Conservation (phyloP, 2,797 vertebrate genomes). For the Pachyuromys duprasi region DNA sequence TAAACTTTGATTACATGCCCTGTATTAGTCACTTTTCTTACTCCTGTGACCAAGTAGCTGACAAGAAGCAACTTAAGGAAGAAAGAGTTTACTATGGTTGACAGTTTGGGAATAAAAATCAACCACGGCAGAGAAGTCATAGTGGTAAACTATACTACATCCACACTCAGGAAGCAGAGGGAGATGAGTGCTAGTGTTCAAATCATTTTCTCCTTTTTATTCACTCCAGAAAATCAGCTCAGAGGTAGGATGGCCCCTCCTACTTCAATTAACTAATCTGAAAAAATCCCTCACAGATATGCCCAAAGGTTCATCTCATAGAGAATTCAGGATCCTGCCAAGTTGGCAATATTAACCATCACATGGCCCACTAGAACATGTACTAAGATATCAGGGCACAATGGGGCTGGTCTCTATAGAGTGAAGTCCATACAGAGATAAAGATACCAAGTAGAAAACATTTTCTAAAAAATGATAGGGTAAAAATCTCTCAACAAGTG, state of each 20-base stretch:
- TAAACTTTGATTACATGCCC: not conserved
- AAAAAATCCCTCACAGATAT: not conserved
- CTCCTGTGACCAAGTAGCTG: not conserved
- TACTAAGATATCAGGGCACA: not conserved
- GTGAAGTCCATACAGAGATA: not conserved
- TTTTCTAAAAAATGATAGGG: not conserved
- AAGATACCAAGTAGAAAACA: not conserved
- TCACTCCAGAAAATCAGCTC: not conserved
- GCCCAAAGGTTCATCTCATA: not conserved
- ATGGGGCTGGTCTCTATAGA: not conserved
- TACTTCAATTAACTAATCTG: not conserved
- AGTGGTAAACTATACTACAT: not conserved
- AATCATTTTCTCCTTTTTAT: not conserved
- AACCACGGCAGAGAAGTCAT: not conserved
- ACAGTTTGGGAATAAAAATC: not conserved
- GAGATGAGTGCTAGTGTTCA: not conserved
- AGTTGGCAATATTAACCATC: not conserved
- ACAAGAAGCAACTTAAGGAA: not conserved
- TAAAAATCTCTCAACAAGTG: not conserved
- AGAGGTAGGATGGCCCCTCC: not conserved
- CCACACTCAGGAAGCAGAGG: not conserved
- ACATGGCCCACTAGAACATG: not conserved
- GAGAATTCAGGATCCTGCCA: not conserved
- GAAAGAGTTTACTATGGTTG: not conserved
- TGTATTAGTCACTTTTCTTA: not conserved